These are phyloP conservation scores for Eutrigla gurnardus DNA, from an alignment of 2,797 vertebrate genomes.

Conservation along the genomic window DNA sequence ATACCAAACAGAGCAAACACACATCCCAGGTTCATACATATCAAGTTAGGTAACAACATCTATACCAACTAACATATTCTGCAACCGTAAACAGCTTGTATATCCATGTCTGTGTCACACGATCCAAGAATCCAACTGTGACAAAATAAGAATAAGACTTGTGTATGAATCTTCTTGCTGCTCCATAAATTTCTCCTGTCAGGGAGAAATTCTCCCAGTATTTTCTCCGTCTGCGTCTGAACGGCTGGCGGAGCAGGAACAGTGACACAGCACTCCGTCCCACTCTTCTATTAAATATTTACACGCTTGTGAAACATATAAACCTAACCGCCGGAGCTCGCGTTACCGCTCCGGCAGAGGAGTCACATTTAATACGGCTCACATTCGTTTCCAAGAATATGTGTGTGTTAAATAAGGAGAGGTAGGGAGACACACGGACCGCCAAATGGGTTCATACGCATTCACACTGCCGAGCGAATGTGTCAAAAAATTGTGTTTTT, in stretches of 20 bases:
- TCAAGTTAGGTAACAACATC: slow-evolving; percentile 62
- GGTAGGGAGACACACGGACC: slow-evolving; percentile 27
- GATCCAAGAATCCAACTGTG: slow-evolving; percentile 52
- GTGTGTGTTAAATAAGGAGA: slow-evolving; percentile 74
- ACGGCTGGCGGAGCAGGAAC: slow-evolving; percentile 67
- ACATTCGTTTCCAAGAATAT: slow-evolving; percentile 79
- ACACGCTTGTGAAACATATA: slow-evolving; percentile 83
- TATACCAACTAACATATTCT: slow-evolving; percentile 66
- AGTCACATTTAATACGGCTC: slow-evolving; percentile 82
- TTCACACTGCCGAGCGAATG: slow-evolving; percentile 19
- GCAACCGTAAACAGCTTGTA: slow-evolving; percentile 70
- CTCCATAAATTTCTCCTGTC: slow-evolving; percentile 70
- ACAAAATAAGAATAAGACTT: slow-evolving; percentile 50
- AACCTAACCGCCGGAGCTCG: slow-evolving; percentile 77
- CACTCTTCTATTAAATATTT: slow-evolving; percentile 83
- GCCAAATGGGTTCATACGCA: slow-evolving; percentile 27
- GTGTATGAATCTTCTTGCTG: slow-evolving; percentile 44
- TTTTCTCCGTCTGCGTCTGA: slow-evolving; percentile 47
- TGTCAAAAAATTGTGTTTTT: background rate
- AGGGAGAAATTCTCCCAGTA: slow-evolving; percentile 46
- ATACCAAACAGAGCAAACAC: slow-evolving; percentile 54
- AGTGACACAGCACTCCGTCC: slow-evolving; percentile 78
- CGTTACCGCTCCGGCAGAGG: slow-evolving; percentile 74
- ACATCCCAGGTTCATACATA: slow-evolving; percentile 49
- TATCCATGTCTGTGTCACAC: slow-evolving; percentile 58